phyloP scores from a whole-genome alignment of 2,113 vertebrate genomes.

The Podarcis muralis region DNA sequence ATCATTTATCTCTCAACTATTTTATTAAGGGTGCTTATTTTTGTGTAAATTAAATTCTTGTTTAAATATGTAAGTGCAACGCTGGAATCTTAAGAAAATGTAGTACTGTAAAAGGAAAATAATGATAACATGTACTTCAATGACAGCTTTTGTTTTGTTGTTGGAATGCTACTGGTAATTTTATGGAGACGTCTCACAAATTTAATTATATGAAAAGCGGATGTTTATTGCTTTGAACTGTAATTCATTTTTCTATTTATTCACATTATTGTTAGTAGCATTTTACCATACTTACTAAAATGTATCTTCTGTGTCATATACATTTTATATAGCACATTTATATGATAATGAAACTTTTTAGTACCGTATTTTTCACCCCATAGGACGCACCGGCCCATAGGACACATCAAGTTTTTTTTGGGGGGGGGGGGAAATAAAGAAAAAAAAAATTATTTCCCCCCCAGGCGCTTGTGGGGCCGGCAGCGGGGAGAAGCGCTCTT shows the following conservation, averaged over 20 bases:
- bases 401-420: too few species aligned
- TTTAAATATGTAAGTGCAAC: neutral
- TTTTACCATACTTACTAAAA: constrained; percentile 54
- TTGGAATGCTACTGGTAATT: constrained; percentile 43
- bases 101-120: neutral
- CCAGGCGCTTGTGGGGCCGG: too few species aligned
- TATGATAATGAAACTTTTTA: neutral
- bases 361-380: too few species aligned
- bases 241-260: constrained; percentile 34
- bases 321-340: neutral
- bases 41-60: constrained; percentile 15
- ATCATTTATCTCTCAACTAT: constrained; percentile 10
- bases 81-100: constrained; percentile 11
- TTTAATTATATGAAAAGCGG: constrained; percentile 5
- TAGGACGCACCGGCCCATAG: too few species aligned
- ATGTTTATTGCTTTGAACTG: constrained; percentile 39
- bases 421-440: too few species aligned
- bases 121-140: constrained; percentile 9
- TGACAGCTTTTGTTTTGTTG: neutral
- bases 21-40: constrained; percentile 22
- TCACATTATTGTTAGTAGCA: constrained; percentile 54
- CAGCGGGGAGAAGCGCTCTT: too few species aligned
- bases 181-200: constrained; percentile 18
- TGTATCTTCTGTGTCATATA: constrained; percentile 27
- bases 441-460: too few species aligned